Percentiles rank a stretch among this genome's conserved stretches.
Conservation (phyloP, 2,113 vertebrate species). For the Bungarus multicinctus region DNA sequence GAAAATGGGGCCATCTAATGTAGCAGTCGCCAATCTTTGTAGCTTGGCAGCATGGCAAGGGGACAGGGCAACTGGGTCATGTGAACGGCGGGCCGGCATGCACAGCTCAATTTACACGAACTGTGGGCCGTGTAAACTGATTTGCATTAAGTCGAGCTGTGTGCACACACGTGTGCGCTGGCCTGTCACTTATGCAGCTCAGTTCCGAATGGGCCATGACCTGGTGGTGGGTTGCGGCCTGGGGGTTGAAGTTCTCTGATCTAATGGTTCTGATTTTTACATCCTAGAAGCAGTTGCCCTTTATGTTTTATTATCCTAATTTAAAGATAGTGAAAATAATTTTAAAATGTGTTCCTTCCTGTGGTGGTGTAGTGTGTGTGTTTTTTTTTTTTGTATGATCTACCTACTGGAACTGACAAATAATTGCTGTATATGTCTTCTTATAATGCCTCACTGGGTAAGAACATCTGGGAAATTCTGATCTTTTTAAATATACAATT, state of each 20-base stretch:
- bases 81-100: not conserved
- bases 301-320: not conserved
- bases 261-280: not conserved
- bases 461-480: not conserved
- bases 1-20: not conserved
- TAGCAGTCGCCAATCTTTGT: not conserved
- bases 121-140: too few species aligned
- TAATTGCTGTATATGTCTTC: not conserved
- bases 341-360: not conserved
- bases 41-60: fast-evolving
- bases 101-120: not conserved
- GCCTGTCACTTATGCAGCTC: not conserved
- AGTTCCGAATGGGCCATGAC: not conserved
- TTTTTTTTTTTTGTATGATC: not conserved
- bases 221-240: fast-evolving
- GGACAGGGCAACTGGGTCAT: not conserved
- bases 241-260: not conserved
- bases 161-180: too few species aligned
- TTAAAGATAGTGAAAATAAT: constrained; percentile 1
- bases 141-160: not conserved
- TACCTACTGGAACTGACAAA: not conserved
- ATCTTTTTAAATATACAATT: not conserved
- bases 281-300: not conserved
- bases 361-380: not conserved
- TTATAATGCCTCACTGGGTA: not conserved